phyloP scores from a whole-genome alignment of 92 coral and sea anemone species.

The Porites divaricata region DNA sequence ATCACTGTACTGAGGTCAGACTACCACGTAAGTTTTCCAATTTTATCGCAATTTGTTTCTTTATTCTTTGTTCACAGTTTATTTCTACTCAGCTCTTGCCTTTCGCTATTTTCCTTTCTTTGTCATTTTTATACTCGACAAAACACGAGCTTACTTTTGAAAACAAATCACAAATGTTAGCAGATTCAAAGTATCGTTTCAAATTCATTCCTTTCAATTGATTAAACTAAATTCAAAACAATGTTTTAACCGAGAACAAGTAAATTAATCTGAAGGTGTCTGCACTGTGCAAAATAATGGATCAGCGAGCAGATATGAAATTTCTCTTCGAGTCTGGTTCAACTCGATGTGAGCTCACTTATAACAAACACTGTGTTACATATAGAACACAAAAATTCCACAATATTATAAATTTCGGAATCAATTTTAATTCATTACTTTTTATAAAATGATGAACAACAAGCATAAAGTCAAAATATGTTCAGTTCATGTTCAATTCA shows the following conservation, averaged over 20 bases:
- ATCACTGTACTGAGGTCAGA: not conserved
- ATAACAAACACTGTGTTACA: no score
- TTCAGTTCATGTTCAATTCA: not conserved
- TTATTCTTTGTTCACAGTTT: not conserved
- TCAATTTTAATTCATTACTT: not conserved
- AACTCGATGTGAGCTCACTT: no score
- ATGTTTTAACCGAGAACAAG: not conserved
- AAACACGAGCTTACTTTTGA: not conserved
- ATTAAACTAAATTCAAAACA: not conserved
- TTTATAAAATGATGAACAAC: not conserved
- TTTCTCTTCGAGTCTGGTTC: not conserved
- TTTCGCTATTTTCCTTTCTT: not conserved
- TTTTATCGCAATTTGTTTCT: not conserved
- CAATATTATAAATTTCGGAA: not conserved
- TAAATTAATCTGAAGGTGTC: not conserved
- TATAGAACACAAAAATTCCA: not conserved
- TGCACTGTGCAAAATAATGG: not conserved
- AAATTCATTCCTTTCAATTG: not conserved
- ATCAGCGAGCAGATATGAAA: not conserved
- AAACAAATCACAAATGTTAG: not conserved
- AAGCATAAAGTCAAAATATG: not conserved
- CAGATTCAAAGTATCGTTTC: not conserved
- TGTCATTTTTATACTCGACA: not conserved
- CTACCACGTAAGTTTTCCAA: slow-evolving; percentile 2
- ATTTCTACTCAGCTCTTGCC: not conserved